A percentile compares a stretch with the other conserved stretches of the same genome.
phyloP scores from a whole-genome alignment of 2,797 vertebrate genomes.

The Eleutherodactylus coqui region DNA sequence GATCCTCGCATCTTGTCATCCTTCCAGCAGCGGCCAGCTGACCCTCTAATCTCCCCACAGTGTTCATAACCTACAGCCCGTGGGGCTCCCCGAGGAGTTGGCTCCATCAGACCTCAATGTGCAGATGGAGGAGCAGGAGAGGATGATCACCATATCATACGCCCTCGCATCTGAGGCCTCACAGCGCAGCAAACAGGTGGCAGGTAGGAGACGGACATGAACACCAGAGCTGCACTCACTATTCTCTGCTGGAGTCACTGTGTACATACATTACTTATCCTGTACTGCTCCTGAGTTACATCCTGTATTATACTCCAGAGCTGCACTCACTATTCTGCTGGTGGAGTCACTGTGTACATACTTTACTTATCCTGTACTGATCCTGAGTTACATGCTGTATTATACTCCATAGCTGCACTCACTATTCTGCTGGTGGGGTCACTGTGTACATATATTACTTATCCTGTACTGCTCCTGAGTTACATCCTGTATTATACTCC shows the following conservation, averaged over 20 bases:
- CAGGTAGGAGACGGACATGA: slow-evolving; percentile 80
- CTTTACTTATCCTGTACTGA: not conserved
- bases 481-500: too few relatives aligned
- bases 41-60: slow-evolving; percentile 71
- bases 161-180: slow-evolving; percentile 96
- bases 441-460: too few relatives aligned
- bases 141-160: slow-evolving; percentile 97
- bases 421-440: too few relatives aligned
- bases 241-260: too few relatives aligned
- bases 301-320: too few relatives aligned
- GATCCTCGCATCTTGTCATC: not conserved
- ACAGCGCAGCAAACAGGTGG: slow-evolving; percentile 93
- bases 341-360: too few relatives aligned
- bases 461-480: too few relatives aligned
- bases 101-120: slow-evolving; percentile 82
- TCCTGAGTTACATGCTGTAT: too few relatives aligned
- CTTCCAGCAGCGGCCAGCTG: not conserved
- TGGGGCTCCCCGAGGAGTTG: slow-evolving; percentile 78
- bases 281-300: too few relatives aligned
- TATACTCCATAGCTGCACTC: too few relatives aligned
- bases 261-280: too few relatives aligned
- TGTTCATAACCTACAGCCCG: slow-evolving; percentile 85
- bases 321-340: too few relatives aligned
- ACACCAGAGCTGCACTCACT: not conserved
- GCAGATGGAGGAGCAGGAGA: slow-evolving; percentile 91